Base-by-base conservation (phyloP, 2,113 vertebrate genomes). In the Scomber japonicus region DNA sequence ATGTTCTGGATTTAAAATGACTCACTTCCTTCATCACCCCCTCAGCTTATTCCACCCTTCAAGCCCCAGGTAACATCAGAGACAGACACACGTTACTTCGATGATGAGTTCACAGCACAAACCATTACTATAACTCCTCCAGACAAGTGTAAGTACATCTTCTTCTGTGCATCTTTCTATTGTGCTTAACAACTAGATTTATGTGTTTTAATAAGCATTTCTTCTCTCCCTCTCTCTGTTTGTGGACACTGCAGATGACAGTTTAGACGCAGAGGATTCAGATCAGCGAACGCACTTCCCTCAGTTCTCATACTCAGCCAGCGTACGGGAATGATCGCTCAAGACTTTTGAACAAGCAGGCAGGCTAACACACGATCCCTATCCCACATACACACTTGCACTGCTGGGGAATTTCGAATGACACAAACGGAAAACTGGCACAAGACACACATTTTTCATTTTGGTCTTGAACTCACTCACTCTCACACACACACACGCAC, bases 11-110 rank as follows among this genome's bases (percentile, higher is more conserved):
- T 21, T 27, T 11, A 46, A 81, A 67, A 17, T 55, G 15, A 83
- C n/a, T 27, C 3, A 19, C 53, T 27, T 68, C 19, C 5, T 69
- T 16, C 14, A 63, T 77, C 6, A 7, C 60, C 6, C 5, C 61
- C 63, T 51, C 87, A 98, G 97, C 96, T 98, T 50, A 82, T 92
- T 72, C 97, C 97, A 0, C 97, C 97, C 0, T 99, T 99, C 92
- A 98, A 98, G 84, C 97, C 97, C 78, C 97, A 99, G 77, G 97
- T 98, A 57, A 98, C 97, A 0, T 98, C 97, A 0, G 97, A 98
- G 92, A 96, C 97, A 0, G 97, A 99, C 91, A 99, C 97, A 0
- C 95, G 97, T 72, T 98, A 99, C 86, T 99, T 99, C 1, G 97
- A 99, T 0, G 97, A 98, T 0, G 97, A 98, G 79, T 99, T 99